Conservation (phyloP, 2,797 vertebrate genomes). For the Pseudomugil gertrudae region DNA sequence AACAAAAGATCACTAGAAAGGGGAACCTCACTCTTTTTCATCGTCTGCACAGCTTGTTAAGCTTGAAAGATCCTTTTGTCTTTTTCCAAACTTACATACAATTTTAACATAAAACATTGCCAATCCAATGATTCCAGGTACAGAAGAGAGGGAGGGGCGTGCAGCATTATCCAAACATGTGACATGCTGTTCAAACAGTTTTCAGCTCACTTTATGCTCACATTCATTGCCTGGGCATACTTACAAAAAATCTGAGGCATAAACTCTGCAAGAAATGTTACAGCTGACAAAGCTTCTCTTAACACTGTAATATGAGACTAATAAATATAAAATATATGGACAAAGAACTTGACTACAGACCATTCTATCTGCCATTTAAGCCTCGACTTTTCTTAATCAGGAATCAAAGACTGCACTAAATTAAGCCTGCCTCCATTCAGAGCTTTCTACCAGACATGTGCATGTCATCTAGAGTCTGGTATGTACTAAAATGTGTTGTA, state of each 20-base stretch:
- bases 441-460: slow-evolving; percentile 67
- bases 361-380: slow-evolving; percentile 29
- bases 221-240: slow-evolving; percentile 4
- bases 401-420: slow-evolving; percentile 60
- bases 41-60: slow-evolving; percentile 14
- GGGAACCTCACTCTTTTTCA: too few species aligned
- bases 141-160: neutral
- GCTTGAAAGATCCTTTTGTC: slow-evolving; percentile 1
- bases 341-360: slow-evolving; percentile 33
- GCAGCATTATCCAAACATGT: neutral
- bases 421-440: slow-evolving; percentile 55
- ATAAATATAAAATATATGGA: slow-evolving; percentile 19
- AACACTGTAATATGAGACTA: slow-evolving; percentile 3
- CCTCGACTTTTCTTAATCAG: slow-evolving; percentile 31
- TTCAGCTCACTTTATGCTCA: slow-evolving; percentile 6
- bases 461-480: slow-evolving; percentile 72
- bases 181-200: slow-evolving; percentile 3
- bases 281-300: slow-evolving; percentile 14
- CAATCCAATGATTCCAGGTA: neutral
- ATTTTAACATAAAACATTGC: neutral
- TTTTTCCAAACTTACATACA: slow-evolving; percentile 2
- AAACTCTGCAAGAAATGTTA: slow-evolving; percentile 10
- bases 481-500: slow-evolving; percentile 75
- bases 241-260: slow-evolving; percentile 7
- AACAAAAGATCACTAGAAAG: neutral